Percentiles rank a stretch among this genome's conserved stretches.
Evolutionary conservation across 1,140 invertebrate species (phyloP).

Genomic region (Leptinotarsa defecta): DNA sequence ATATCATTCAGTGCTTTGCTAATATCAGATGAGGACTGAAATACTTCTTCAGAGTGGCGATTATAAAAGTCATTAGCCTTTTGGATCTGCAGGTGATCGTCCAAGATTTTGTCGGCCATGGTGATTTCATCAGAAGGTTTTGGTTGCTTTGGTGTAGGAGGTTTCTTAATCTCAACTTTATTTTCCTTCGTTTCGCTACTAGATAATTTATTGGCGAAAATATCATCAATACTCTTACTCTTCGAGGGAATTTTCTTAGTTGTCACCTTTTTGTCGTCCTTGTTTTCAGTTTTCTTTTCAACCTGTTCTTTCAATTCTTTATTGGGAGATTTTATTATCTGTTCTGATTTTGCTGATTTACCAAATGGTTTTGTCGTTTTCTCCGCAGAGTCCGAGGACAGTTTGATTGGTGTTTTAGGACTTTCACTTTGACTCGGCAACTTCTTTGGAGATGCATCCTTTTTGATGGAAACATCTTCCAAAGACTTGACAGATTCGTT

Average conservation of each 20-base stretch:
- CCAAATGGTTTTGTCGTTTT: constrained; percentile 30
- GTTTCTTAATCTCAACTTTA: constrained; percentile 28
- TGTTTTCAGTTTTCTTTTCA: constrained; percentile 27
- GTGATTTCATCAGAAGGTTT: constrained; percentile 39
- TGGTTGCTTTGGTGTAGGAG: constrained; percentile 20
- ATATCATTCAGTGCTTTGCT: constrained; percentile 29
- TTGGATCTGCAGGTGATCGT: constrained; percentile 35
- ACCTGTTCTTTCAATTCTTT: constrained; percentile 38
- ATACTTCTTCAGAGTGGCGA: constrained; percentile 30
- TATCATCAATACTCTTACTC: constrained; percentile 43
- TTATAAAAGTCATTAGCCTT: constrained; percentile 27
- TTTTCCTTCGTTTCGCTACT: constrained; percentile 41
- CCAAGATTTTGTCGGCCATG: constrained; percentile 37
- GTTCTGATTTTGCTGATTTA: constrained; percentile 28
- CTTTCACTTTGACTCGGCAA: not conserved
- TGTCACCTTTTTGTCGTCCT: constrained; percentile 33
- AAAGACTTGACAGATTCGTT: not conserved
- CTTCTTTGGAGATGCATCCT: not conserved
- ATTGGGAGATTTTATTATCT: constrained; percentile 32
- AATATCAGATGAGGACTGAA: constrained; percentile 25
- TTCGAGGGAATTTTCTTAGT: constrained; percentile 39
- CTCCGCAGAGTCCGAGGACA: constrained; percentile 14
- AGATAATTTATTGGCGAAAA: constrained; percentile 43
- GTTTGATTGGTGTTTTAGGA: not conserved
- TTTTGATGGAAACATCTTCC: not conserved